Percentiles rank a stretch among this genome's conserved stretches.
phyloP scores from a whole-genome alignment of 2,888 invertebrate genomes.

The Heterodera filipjevi region DNA sequence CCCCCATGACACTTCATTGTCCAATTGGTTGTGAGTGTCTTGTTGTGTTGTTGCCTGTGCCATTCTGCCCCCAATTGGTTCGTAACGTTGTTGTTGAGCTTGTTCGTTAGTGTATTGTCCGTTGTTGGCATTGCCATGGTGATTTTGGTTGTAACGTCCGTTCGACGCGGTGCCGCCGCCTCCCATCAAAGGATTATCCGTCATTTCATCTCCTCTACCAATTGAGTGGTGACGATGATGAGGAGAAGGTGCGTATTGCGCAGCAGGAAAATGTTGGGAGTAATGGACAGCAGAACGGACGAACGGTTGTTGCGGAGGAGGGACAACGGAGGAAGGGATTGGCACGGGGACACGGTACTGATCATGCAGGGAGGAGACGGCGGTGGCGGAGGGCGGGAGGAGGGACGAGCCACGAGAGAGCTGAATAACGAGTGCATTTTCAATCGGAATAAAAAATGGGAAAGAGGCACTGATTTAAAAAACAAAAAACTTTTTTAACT shows the following conservation, averaged over 20 bases:
- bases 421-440: conserved; percentile 35
- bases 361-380: conserved; percentile 26
- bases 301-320: conserved; percentile 22
- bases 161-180: background rate
- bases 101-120: background rate
- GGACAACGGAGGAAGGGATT: conserved; percentile 27
- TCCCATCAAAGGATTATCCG: background rate
- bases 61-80: background rate
- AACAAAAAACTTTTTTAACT: too few species aligned
- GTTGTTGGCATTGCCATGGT: background rate
- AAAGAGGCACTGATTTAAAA: background rate
- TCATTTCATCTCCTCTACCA: background rate
- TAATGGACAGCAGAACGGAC: background rate
- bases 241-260: background rate
- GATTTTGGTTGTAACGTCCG: background rate
- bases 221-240: background rate
- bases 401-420: conserved; percentile 41
- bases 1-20: background rate
- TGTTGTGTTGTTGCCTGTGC: conserved; percentile 21
- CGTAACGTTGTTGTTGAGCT: background rate
- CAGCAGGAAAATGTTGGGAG: conserved; percentile 3
- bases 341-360: conserved; percentile 53
- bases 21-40: conserved; percentile 35
- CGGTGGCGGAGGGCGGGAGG: background rate
- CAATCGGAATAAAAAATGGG: background rate